Evolutionary conservation across 2,797 vertebrate species (phyloP).

Genomic region (Chiroxiphia lanceolata): DNA sequence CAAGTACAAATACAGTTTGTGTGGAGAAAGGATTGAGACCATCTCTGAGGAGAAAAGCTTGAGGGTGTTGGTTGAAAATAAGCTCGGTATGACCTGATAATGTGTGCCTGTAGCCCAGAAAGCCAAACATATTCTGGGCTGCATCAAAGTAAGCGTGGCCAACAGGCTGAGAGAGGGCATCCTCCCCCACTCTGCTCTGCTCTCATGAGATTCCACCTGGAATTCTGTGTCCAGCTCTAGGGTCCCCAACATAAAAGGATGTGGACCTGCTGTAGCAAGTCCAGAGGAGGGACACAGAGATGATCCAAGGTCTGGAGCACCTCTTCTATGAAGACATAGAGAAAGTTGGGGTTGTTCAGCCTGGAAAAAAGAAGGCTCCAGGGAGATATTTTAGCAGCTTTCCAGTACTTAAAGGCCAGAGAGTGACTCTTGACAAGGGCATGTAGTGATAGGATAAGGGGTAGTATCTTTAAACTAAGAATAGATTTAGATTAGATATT

Average conservation of each 20-base stretch:
- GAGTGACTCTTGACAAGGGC: not conserved
- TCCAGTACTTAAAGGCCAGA: too few relatives aligned
- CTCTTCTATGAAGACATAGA: not conserved
- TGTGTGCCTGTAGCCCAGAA: not conserved
- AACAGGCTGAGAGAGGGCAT: not conserved
- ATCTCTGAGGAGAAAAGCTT: not conserved
- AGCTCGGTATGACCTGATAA: not conserved
- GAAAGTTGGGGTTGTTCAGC: not conserved
- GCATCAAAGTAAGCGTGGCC: not conserved
- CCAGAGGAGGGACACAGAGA: not conserved
- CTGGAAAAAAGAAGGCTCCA: not conserved
- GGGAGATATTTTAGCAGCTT: not conserved
- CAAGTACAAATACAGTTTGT: not conserved
- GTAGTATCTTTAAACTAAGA: not conserved
- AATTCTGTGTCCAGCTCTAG: not conserved
- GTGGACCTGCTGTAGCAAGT: not conserved
- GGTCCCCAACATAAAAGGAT: not conserved
- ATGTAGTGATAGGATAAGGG: not conserved
- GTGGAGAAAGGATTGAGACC: not conserved
- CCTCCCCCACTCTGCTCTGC: not conserved
- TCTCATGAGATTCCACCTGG: not conserved
- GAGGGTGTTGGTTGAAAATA: not conserved
- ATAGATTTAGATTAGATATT: not conserved
- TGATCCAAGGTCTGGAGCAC: not conserved
- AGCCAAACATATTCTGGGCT: fast-evolving